Percentiles rank a stretch among this genome's conserved stretches.
Conservation (phyloP, 2,113 vertebrate species). For the Pteruthius melanotis region DNA sequence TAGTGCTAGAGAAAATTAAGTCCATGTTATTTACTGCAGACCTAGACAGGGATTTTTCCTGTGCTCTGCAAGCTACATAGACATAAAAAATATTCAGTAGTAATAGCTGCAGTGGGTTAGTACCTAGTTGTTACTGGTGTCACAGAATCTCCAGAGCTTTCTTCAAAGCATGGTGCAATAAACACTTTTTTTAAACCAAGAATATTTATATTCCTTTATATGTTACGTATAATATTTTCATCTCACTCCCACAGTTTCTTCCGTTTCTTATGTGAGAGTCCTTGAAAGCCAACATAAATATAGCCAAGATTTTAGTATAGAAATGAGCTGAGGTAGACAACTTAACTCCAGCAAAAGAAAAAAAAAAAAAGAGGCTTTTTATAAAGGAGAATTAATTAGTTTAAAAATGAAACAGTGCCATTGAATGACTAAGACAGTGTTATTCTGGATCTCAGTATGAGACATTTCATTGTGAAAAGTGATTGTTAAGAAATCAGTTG, state of each 20-base stretch:
- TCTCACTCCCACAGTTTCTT: slow-evolving; percentile 1
- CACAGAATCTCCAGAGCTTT: neutral
- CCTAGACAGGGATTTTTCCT: neutral
- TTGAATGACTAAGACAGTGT: slow-evolving; percentile 18
- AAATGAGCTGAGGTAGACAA: neutral
- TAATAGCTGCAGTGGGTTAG: neutral
- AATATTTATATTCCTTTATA: neutral
- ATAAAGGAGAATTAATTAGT: neutral
- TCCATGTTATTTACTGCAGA: neutral
- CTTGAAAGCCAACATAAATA: slow-evolving; percentile 27
- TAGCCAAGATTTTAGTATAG: neutral
- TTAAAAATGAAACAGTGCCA: slow-evolving; percentile 8
- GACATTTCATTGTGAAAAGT: neutral
- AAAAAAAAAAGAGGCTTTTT: neutral
- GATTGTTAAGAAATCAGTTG: slow-evolving; percentile 14
- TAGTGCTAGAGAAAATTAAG: neutral
- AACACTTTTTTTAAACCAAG: neutral
- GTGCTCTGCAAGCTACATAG: neutral
- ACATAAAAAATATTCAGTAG: neutral
- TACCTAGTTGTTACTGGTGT: neutral
- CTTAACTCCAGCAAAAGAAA: neutral
- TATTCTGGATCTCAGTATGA: neutral
- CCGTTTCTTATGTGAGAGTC: neutral
- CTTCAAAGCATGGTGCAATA: neutral
- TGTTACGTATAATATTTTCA: neutral